Evolutionary conservation across 2,888 invertebrate genomes (phyloP).

Genomic region (Drosophila eohydei): DNA sequence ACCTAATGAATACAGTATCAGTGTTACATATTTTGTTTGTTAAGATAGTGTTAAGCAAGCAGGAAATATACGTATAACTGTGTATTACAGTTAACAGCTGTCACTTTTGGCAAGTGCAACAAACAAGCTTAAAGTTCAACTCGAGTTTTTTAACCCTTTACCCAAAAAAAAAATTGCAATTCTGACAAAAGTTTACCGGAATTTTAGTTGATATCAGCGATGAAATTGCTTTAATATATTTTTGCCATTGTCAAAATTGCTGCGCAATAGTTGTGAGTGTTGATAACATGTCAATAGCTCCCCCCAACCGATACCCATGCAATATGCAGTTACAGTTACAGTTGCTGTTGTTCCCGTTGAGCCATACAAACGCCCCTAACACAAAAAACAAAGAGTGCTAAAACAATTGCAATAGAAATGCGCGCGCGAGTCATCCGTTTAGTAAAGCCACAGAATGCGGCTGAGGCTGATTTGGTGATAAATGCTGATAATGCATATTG

Average conservation of each 20-base stretch:
- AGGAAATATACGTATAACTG: neutral
- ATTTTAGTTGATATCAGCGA: constrained; percentile 20
- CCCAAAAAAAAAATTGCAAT: neutral
- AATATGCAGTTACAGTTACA: constrained; percentile 26
- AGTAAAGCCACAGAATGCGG: constrained; percentile 7
- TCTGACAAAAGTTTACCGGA: constrained; percentile 9
- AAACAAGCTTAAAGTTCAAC: constrained; percentile 15
- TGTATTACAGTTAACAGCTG: neutral
- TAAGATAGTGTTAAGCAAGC: neutral
- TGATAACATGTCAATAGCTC: constrained; percentile 31
- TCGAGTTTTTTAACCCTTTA: constrained; percentile 12
- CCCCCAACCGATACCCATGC: neutral
- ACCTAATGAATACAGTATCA: neutral
- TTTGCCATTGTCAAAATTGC: constrained; percentile 27
- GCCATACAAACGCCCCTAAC: constrained; percentile 12
- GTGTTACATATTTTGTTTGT: constrained; percentile 8
- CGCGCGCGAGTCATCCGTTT: constrained; percentile 3
- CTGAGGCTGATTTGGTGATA: constrained; percentile 37
- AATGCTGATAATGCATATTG: constrained; percentile 3
- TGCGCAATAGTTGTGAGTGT: constrained; percentile 43
- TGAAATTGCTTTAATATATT: constrained; percentile 11
- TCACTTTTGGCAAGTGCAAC: constrained; percentile 1
- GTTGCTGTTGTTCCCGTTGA: constrained; percentile 30
- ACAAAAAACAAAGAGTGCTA: constrained; percentile 6
- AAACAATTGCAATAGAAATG: constrained; percentile 17